Conservation (phyloP, 2,888 invertebrate genomes). For the Alcis repandata region DNA sequence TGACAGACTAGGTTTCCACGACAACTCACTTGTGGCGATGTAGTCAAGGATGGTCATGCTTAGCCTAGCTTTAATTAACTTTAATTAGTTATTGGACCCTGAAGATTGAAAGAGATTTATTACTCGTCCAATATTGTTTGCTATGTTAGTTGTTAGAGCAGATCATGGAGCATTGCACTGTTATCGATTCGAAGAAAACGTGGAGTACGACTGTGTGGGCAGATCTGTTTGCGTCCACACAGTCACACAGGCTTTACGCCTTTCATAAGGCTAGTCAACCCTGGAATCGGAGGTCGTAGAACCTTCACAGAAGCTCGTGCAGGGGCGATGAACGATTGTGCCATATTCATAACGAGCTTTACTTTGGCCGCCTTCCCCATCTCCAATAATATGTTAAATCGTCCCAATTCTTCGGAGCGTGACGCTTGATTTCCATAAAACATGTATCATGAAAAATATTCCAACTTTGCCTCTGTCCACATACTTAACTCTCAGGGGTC, state of each 20-base stretch:
- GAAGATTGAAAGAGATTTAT: too few relatives aligned
- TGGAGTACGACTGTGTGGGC: too few relatives aligned
- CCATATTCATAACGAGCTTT: constrained; percentile 20
- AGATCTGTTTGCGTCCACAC: too few relatives aligned
- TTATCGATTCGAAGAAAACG: too few relatives aligned
- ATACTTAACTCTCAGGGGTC: constrained; percentile 27
- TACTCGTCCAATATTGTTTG: too few relatives aligned
- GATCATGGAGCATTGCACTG: not conserved
- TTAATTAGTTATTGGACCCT: too few relatives aligned
- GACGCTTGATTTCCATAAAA: constrained; percentile 21
- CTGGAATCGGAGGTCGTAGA: constrained; percentile 2
- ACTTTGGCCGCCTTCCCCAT: constrained; percentile 15
- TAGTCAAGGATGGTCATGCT: too few relatives aligned
- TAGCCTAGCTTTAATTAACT: too few relatives aligned
- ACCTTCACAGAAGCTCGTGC: constrained; percentile 1
- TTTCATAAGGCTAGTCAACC: not conserved
- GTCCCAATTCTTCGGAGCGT: constrained; percentile 20
- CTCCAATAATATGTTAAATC: constrained; percentile 25
- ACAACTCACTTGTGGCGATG: too few relatives aligned
- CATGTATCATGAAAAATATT: constrained; percentile 25
- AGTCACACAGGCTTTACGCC: too few relatives aligned
- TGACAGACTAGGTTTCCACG: too few relatives aligned
- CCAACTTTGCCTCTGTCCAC: constrained; percentile 29
- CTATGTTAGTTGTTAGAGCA: not conserved
- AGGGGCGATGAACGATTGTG: constrained; percentile 14